Conservation (phyloP, 2,113 vertebrate species). For the Cygnus buccinator region DNA sequence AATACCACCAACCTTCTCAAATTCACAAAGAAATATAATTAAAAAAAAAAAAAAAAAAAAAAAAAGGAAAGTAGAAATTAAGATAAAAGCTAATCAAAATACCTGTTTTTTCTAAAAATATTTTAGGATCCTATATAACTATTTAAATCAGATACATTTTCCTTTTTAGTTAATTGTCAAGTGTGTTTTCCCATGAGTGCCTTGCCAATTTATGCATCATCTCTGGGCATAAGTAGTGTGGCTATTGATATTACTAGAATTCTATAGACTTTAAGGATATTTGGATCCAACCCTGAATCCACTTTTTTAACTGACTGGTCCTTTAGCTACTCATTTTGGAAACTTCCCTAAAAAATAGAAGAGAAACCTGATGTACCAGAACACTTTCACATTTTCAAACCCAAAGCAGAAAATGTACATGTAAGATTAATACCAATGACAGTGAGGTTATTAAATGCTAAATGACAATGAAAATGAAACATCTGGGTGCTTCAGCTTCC, state of each 20-base stretch:
- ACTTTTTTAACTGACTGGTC: not conserved
- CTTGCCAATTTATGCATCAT: not conserved
- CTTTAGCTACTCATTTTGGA: conserved; percentile 17
- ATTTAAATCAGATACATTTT: not conserved
- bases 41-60: not conserved
- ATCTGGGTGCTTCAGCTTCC: not conserved
- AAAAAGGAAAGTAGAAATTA: not conserved
- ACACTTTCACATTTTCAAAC: conserved; percentile 10
- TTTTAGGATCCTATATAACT: not conserved
- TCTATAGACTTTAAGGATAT: not conserved
- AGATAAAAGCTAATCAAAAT: not conserved
- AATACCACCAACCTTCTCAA: not conserved
- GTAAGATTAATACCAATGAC: not conserved
- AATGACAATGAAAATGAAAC: conserved; percentile 26
- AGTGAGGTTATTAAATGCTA: not conserved
- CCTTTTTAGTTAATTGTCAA: not conserved
- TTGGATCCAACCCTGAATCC: not conserved
- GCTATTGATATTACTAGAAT: not conserved
- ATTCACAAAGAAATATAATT: not conserved
- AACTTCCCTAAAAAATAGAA: not conserved
- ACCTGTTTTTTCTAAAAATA: not conserved
- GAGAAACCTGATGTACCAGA: not conserved
- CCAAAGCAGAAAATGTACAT: not conserved
- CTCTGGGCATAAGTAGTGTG: not conserved
- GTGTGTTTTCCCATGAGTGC: not conserved